These are phyloP conservation scores for Eupeodes luniger DNA, from an alignment of 2,888 invertebrate species.

Conservation along the genomic window DNA sequence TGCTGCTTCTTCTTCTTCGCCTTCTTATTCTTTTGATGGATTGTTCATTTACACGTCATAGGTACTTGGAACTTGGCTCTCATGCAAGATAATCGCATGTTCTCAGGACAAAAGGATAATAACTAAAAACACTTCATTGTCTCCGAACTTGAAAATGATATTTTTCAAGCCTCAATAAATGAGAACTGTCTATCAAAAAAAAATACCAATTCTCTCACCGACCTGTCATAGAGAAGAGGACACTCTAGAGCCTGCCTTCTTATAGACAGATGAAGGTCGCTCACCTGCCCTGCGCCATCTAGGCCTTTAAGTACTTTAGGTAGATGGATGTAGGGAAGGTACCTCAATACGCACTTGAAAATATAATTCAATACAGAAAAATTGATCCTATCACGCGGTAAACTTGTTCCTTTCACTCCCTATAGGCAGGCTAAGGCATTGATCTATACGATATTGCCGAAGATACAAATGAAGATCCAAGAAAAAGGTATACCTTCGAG, in stretches of 20 bases:
- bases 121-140: conserved; percentile 69
- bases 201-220: conserved; percentile 62
- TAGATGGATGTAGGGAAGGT: neutral
- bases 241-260: conserved; percentile 16
- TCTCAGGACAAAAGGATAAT: conserved; percentile 50
- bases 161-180: conserved; percentile 41
- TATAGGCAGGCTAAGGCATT: neutral
- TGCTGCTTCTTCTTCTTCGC: conserved; percentile 24
- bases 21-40: neutral
- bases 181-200: conserved; percentile 26
- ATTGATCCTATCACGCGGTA: conserved; percentile 44
- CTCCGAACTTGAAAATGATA: conserved; percentile 54
- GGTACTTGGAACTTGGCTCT: conserved; percentile 3
- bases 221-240: conserved; percentile 57
- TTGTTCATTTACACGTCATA: conserved; percentile 63
- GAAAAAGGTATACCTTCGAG: neutral
- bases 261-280: conserved; percentile 54
- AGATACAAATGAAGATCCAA: conserved; percentile 23
- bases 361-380: conserved; percentile 52
- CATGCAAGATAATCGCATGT: conserved; percentile 46
- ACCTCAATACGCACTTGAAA: conserved; percentile 45
- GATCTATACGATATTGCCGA: conserved; percentile 4
- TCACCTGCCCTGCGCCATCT: conserved; percentile 54
- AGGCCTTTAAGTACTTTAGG: no score
- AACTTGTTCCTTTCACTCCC: conserved; percentile 62